Percentiles rank a stretch among this genome's conserved stretches.
Evolutionary conservation across 1,140 invertebrate species (phyloP).

Genomic region (Solenopsis fugax): DNA sequence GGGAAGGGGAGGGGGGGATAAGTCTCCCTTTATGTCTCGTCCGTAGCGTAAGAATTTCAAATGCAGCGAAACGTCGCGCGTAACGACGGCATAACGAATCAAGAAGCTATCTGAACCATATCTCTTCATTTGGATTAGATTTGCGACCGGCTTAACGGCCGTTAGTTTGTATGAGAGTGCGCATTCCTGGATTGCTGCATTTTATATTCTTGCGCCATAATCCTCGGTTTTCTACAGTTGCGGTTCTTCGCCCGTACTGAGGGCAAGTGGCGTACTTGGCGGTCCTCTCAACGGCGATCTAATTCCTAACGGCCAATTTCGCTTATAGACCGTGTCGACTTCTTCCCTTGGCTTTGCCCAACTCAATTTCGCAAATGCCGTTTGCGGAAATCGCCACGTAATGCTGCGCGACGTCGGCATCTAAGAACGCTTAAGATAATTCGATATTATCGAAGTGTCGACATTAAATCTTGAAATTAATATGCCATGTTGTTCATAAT

Average conservation of each 20-base stretch:
- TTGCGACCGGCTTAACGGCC: slow-evolving; percentile 10
- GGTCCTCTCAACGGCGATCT: slow-evolving; percentile 50
- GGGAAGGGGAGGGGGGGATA: neutral
- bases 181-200: neutral
- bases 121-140: slow-evolving; percentile 37
- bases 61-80: neutral
- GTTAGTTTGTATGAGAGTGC: slow-evolving; percentile 9
- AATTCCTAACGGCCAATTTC: slow-evolving; percentile 70
- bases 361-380: slow-evolving; percentile 59
- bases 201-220: slow-evolving; percentile 34
- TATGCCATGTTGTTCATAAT: neutral
- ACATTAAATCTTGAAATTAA: neutral
- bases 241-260: slow-evolving; percentile 23
- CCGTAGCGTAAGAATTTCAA: neutral
- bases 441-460: neutral
- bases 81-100: slow-evolving; percentile 36
- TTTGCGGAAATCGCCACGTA: slow-evolving; percentile 61
- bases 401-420: neutral
- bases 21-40: slow-evolving; percentile 13
- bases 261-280: slow-evolving; percentile 1
- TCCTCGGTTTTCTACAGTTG: slow-evolving; percentile 56
- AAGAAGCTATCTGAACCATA: neutral
- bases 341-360: slow-evolving; percentile 27
- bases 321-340: slow-evolving; percentile 57
- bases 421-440: slow-evolving; percentile 25